Evolutionary conservation across 2,797 vertebrate species (phyloP), one percentile per base, ranked within the genome.

Genomic region (Cyclopterus lumpus): DNA sequence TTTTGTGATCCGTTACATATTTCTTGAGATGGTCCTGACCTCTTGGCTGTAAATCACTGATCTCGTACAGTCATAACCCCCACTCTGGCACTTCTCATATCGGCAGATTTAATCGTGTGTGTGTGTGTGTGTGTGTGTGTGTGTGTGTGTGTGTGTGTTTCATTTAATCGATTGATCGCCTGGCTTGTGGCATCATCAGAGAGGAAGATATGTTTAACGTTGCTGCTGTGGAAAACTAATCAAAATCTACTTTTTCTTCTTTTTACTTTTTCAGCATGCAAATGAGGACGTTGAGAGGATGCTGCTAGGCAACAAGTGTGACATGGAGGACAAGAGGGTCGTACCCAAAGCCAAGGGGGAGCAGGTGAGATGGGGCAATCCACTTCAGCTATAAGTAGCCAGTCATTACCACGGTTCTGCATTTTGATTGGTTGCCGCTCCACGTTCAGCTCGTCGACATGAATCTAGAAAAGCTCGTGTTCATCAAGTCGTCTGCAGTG

Each of bases 241-340:
- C 20, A n/a, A 9, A 48, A 69, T 71, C 32, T 8, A 0, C 46
- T 26, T 9, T 40, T 11, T 62, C 15, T 46, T 15, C 16, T 51
- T 71, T 71, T 8, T 20, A 62, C 57, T 67, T 2, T 92, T 92
- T 3, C 91, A 99, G 98, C 98, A 99, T 32, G 98, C 98, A 90
- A 99, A 99, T n/a, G 98, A 99, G 93, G 98, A 99, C 24, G 98
- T 99, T 83, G 98, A 99, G 95, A 95, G 98, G 92, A 99, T 99
- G 98, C 96, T 99, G 95, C 95, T 99, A 96, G 98, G 98, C 95
- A 99, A 99, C 96, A 99, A 99, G 95, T 99, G 98, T 89, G 98
- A 99, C 92, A 99, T 99, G 98, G 98, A 99, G 79, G 98, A 99
- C 87, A 99, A 99, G 93, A 95, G 98, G 94, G 95, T 99, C 68